Percentiles rank a stretch among this genome's conserved stretches.
These are phyloP conservation scores for Cantharis rustica DNA, from an alignment of 2,888 invertebrate genomes.

Conservation along the genomic window DNA sequence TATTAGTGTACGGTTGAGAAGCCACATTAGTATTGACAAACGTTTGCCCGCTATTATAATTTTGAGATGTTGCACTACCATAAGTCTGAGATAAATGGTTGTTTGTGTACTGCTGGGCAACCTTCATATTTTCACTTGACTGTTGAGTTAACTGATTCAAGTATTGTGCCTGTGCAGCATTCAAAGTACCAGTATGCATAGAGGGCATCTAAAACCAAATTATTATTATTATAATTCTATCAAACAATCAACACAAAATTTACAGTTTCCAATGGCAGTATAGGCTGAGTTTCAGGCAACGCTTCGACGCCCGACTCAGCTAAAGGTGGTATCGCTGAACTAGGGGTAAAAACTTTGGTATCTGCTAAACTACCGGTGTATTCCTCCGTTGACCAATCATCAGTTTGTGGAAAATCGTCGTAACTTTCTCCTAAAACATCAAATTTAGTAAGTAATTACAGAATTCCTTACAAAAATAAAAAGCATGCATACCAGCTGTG, in stretches of 20 bases:
- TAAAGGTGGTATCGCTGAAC: slow-evolving; percentile 54
- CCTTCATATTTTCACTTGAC: slow-evolving; percentile 51
- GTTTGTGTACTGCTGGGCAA: slow-evolving; percentile 37
- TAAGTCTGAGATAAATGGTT: slow-evolving; percentile 40
- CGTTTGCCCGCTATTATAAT: slow-evolving; percentile 21
- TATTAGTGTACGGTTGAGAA: slow-evolving; percentile 27
- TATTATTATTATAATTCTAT: background rate
- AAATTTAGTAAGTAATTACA: background rate
- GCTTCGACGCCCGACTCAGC: slow-evolving; percentile 7
- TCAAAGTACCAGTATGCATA: slow-evolving; percentile 57
- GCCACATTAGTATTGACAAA: slow-evolving; percentile 18
- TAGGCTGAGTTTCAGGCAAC: slow-evolving; percentile 6
- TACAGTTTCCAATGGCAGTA: slow-evolving; percentile 19
- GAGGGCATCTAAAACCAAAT: slow-evolving; percentile 45
- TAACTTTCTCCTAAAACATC: slow-evolving; percentile 65
- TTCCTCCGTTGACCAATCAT: slow-evolving; percentile 77
- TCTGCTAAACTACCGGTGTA: slow-evolving; percentile 94
- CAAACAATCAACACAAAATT: background rate
- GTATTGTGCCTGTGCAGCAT: slow-evolving; percentile 65
- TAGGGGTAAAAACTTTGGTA: slow-evolving; percentile 89
- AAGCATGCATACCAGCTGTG: slow-evolving; percentile 5
- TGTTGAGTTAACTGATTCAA: slow-evolving; percentile 64
- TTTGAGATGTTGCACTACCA: slow-evolving; percentile 33
- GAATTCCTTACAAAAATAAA: background rate
- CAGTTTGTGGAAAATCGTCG: slow-evolving; percentile 65